Percentiles rank a stretch among this genome's conserved stretches.
Evolutionary conservation across 2,797 vertebrate species (phyloP).

Genomic region (Trachops cirrhosus): DNA sequence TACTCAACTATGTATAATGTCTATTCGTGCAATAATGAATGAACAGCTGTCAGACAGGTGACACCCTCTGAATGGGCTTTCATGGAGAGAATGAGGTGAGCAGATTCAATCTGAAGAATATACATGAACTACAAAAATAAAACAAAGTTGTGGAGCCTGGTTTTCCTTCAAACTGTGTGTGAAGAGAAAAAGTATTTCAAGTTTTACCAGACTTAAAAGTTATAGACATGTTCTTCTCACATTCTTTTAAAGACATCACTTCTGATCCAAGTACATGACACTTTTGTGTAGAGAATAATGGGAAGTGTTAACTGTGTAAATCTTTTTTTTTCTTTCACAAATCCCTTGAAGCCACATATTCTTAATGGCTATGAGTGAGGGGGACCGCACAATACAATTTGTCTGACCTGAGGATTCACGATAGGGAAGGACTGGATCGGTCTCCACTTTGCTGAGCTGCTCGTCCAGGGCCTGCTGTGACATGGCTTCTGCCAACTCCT

Average conservation of each 20-base stretch:
- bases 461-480: background rate
- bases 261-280: background rate
- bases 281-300: background rate
- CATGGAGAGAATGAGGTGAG: background rate
- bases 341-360: background rate
- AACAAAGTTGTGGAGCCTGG: background rate
- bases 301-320: background rate
- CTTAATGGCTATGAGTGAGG: background rate
- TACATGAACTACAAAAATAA: background rate
- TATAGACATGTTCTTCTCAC: background rate
- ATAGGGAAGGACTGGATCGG: no score
- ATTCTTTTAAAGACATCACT: background rate
- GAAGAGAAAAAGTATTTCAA: background rate
- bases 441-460: background rate
- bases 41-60: background rate
- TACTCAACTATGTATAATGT: background rate
- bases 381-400: background rate
- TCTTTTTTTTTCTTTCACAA: background rate
- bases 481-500: background rate
- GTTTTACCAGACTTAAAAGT: background rate
- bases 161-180: background rate
- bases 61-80: background rate
- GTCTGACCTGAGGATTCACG: background rate
- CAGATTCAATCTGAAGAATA: background rate
- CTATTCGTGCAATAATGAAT: background rate